These are phyloP conservation scores for Lophius piscatorius DNA, from an alignment of 2,113 vertebrate genomes.

Conservation along the genomic window DNA sequence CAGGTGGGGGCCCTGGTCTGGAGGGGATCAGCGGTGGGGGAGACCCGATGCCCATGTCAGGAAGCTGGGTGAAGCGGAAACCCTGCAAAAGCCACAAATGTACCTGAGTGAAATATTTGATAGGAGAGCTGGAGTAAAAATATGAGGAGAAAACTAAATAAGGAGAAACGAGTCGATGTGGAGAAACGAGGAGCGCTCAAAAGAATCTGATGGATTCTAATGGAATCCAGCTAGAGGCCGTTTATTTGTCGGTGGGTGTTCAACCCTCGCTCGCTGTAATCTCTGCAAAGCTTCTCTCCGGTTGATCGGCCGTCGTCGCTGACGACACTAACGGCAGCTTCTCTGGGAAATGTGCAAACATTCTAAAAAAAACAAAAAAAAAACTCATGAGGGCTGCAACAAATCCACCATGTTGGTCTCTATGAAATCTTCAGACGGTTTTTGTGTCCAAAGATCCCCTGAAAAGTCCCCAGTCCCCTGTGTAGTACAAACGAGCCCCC, in stretches of 20 bases:
- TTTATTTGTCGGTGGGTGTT: slow-evolving; percentile 13
- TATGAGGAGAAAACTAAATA: neutral
- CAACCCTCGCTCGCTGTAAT: slow-evolving; percentile 19
- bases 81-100: slow-evolving; percentile 78
- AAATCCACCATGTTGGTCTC: too few relatives aligned
- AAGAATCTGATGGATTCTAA: too few relatives aligned
- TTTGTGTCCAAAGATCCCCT: too few relatives aligned
- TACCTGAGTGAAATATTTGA: neutral
- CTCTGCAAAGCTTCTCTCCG: slow-evolving; percentile 9
- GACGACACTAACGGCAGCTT: slow-evolving; percentile 1
- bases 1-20: slow-evolving; percentile 88
- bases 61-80: slow-evolving; percentile 97
- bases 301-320: slow-evolving; percentile 16
- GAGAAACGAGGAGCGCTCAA: too few relatives aligned
- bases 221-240: too few relatives aligned
- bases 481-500: too few relatives aligned
- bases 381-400: too few relatives aligned
- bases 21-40: slow-evolving; percentile 95
- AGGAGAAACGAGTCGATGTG: too few relatives aligned
- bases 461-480: too few relatives aligned
- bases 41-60: slow-evolving; percentile 95
- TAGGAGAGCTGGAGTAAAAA: neutral
- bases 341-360: slow-evolving; percentile 2
- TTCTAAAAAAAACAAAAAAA: too few relatives aligned
- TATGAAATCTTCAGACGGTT: too few relatives aligned